Evolutionary conservation across 2,797 vertebrate species (phyloP), one percentile per base, ranked within the genome.

Genomic region (Lindbergichthys nudifrons): DNA sequence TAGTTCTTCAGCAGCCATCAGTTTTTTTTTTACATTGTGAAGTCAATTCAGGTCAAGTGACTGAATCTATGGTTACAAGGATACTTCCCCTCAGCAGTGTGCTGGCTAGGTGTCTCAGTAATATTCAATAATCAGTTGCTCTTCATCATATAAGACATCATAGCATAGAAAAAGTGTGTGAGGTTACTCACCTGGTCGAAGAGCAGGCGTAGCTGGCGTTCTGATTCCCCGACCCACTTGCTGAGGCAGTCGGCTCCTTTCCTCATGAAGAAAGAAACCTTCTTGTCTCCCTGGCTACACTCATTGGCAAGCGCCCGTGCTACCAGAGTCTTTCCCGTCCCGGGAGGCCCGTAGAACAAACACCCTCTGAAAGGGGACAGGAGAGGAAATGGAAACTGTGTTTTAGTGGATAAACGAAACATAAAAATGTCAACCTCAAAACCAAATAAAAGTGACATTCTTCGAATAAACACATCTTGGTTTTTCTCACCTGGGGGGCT

Each of bases 201-300:
- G 80, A 99, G 97, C 77, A 99, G 96, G 84, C 98, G 96, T 81
- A 99, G 96, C 89, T 99, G 98, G 59, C 98, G 94, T 93, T 99
- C 98, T 10, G 98, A 99, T 93, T 99, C 98, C 56, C 98, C 98
- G 61, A 99, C 98, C 98, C 98, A 99, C 90, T 99, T 99, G 96
- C 98, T 99, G 91, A 99, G 96, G 93, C 98, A 99, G 93, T 99
- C 98, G 0, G 98, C 98, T 91, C 98, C 98, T 94, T 99, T 99
- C 89, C 98, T 95, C 98, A 99, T 99, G 89, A 99, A 99, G 92
- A 99, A 99, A 62, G 98, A 97, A 84, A 99, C 97, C 76, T 99
- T 99, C 90, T 94, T 96, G 88, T 99, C 96, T 81, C 97, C 98
- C 89, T 98, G 96, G 91, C 97, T 97, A 91, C 98, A 99, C 93